Conservation (phyloP, 1,140 invertebrate genomes). For the Phymorhynchus buccinoides region DNA sequence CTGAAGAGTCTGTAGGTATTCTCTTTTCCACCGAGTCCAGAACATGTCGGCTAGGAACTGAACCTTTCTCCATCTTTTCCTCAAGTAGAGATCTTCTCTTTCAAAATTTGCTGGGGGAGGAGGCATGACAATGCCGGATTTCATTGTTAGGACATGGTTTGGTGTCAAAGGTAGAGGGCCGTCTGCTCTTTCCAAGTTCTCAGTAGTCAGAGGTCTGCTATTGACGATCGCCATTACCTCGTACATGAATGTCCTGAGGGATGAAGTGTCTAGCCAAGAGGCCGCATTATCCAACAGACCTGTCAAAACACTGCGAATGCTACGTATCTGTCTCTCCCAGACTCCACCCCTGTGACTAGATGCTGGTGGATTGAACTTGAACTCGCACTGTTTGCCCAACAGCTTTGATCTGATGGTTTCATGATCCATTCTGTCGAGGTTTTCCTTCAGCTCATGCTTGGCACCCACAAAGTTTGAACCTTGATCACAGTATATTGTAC, state of each 20-base stretch:
- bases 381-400: conserved; percentile 33
- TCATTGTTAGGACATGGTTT: conserved; percentile 52
- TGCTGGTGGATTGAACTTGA: conserved; percentile 41
- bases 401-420: neutral
- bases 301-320: conserved; percentile 43
- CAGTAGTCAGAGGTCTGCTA: conserved; percentile 46
- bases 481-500: conserved; percentile 41
- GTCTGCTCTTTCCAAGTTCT: too few species aligned
- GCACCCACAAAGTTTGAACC: conserved; percentile 49
- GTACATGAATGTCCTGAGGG: conserved; percentile 47
- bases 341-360: conserved; percentile 51
- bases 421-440: neutral
- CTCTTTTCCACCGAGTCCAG: conserved; percentile 51
- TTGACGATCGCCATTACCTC: conserved; percentile 55
- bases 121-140: conserved; percentile 40
- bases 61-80: conserved; percentile 51
- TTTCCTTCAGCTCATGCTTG: conserved; percentile 40
- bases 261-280: neutral
- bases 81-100: conserved; percentile 43
- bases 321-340: conserved; percentile 52
- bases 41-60: conserved; percentile 49
- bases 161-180: conserved; percentile 48
- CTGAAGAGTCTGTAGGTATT: conserved; percentile 37
- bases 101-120: conserved; percentile 47
- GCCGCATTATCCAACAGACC: neutral